Evolutionary conservation across 2,113 vertebrate genomes (phyloP).

Genomic region (Cnemophilus loriae): DNA sequence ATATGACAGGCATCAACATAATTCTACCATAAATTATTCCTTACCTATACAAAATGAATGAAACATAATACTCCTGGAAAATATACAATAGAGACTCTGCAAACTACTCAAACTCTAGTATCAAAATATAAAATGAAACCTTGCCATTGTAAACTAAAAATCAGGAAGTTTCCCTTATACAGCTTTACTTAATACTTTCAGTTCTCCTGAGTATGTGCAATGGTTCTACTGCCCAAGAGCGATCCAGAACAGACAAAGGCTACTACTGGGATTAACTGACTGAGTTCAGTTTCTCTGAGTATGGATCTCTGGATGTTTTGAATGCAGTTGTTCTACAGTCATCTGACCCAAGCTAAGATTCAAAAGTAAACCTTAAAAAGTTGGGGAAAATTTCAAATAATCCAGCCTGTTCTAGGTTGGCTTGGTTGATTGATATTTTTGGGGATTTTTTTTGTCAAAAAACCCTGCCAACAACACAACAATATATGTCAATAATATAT

Average conservation of each 20-base stretch:
- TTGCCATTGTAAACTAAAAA: background rate
- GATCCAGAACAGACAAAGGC: background rate
- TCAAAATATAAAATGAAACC: background rate
- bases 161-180: background rate
- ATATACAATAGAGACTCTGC: background rate
- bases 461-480: rapidly evolving
- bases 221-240: background rate
- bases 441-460: background rate
- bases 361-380: background rate
- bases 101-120: background rate
- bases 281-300: background rate
- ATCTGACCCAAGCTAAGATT: background rate
- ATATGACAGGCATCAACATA: background rate
- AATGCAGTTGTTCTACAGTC: background rate
- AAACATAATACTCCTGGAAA: background rate
- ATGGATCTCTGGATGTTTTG: background rate
- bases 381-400: background rate
- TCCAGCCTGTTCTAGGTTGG: rapidly evolving
- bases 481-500: background rate
- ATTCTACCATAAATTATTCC: background rate
- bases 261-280: background rate
- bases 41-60: background rate
- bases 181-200: background rate
- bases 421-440: background rate
- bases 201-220: background rate